phyloP scores from a whole-genome alignment of 2,113 vertebrate species.

The Equus quagga region DNA sequence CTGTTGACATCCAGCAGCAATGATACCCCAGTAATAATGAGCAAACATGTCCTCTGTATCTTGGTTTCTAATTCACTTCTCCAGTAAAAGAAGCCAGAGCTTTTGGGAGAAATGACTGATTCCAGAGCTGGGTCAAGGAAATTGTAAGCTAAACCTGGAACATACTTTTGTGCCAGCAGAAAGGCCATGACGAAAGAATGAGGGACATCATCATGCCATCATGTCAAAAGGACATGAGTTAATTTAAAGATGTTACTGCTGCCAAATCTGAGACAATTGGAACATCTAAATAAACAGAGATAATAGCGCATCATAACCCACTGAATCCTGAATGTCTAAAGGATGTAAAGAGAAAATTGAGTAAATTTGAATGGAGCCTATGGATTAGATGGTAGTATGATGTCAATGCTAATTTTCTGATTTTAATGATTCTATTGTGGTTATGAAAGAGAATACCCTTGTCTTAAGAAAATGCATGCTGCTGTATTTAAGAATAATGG shows the following conservation, averaged over 20 bases:
- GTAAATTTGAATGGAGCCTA: background rate
- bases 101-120: background rate
- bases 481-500: background rate
- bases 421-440: background rate
- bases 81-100: background rate
- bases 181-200: background rate
- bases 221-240: background rate
- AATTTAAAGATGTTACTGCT: background rate
- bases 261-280: background rate
- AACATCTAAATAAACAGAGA: background rate
- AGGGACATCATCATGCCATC: background rate
- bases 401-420: background rate
- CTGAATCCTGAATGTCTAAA: background rate
- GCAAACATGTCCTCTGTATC: background rate
- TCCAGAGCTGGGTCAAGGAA: background rate
- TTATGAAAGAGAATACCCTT: background rate
- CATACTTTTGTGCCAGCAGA: background rate
- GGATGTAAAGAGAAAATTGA: background rate
- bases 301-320: background rate
- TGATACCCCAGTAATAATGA: background rate
- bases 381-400: background rate
- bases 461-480: background rate
- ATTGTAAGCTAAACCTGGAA: background rate
- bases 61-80: background rate
- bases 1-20: background rate